phyloP scores from a whole-genome alignment of 30 jellyfish, hydroid and myxozoan genomes.

The Turritopsis dohrnii region DNA sequence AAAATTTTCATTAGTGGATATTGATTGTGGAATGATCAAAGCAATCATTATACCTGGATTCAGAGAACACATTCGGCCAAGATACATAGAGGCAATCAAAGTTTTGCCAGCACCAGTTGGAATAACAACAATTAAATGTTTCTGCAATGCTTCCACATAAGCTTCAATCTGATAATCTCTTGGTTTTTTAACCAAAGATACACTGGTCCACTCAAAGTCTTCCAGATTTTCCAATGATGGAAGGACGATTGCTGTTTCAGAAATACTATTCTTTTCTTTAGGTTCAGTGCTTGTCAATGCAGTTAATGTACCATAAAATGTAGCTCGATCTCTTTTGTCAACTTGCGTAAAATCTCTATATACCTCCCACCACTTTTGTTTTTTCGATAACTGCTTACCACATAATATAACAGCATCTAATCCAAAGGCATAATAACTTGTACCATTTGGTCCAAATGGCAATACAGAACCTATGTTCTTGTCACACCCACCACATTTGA shows the following conservation, averaged over 20 bases:
- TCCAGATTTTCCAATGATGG: constrained; percentile 23
- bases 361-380: constrained; percentile 44
- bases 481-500: constrained; percentile 45
- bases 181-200: constrained; percentile 48
- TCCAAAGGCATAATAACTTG: constrained; percentile 43
- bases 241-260: not conserved
- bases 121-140: constrained; percentile 50
- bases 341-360: constrained; percentile 17
- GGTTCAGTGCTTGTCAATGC: not conserved
- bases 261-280: not conserved
- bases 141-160: constrained; percentile 58
- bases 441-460: constrained; percentile 63
- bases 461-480: constrained; percentile 42
- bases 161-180: constrained; percentile 62
- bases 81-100: constrained; percentile 69
- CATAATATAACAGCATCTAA: constrained; percentile 32
- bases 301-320: constrained; percentile 28
- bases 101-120: constrained; percentile 78
- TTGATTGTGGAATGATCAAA: too few relatives aligned
- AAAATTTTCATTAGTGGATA: too few relatives aligned
- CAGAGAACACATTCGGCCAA: constrained; percentile 45
- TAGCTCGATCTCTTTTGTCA: constrained; percentile 40
- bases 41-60: constrained; percentile 56
- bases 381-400: constrained; percentile 29
- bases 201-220: constrained; percentile 53